phyloP scores from a whole-genome alignment of 2,797 vertebrate genomes.

The Characodon lateralis region DNA sequence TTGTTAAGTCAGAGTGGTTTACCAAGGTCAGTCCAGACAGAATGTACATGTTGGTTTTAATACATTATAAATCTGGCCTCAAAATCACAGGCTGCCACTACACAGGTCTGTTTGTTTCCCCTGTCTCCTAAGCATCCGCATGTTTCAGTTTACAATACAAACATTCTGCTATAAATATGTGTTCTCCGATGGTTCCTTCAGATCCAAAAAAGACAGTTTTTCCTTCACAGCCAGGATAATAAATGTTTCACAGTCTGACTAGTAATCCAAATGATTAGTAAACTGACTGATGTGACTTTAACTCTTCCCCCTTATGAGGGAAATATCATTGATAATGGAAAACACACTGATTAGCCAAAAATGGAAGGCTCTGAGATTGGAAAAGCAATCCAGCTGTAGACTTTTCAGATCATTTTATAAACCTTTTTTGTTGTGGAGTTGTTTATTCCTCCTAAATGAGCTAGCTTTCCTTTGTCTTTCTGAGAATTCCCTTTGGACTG shows the following conservation, averaged over 20 bases:
- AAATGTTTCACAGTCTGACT: slow-evolving; percentile 16
- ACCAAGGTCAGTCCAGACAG: slow-evolving; percentile 2
- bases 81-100: background rate
- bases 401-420: background rate
- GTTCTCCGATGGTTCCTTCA: slow-evolving; percentile 9
- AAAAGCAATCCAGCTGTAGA: background rate
- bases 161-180: slow-evolving; percentile 5
- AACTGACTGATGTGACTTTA: background rate
- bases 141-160: slow-evolving; percentile 12
- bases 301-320: background rate
- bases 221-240: background rate
- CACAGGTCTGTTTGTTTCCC: slow-evolving; percentile 9
- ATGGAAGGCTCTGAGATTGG: background rate
- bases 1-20: background rate
- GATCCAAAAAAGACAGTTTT: slow-evolving; percentile 4
- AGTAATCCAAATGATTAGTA: background rate
- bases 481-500: background rate
- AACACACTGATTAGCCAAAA: background rate
- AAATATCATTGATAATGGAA: background rate
- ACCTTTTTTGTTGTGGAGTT: background rate
- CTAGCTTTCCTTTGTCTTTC: no score
- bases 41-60: background rate
- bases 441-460: background rate
- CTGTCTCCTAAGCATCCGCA: background rate
- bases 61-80: background rate